Evolutionary conservation across 1,140 invertebrate species (phyloP).

Genomic region (Drosophila sturtevanti): DNA sequence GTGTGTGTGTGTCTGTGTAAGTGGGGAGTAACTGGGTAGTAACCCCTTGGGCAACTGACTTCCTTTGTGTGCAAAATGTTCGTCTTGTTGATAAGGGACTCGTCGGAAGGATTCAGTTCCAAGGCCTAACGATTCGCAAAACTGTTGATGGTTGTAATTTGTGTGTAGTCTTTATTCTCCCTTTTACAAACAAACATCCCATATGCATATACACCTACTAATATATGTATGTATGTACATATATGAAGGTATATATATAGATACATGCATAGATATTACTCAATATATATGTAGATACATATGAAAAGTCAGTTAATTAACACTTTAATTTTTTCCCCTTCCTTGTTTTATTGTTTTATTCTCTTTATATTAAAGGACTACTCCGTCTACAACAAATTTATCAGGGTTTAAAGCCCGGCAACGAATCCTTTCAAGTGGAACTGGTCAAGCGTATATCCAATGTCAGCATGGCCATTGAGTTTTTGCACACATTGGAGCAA

Average conservation of each 20-base stretch:
- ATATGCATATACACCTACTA: neutral
- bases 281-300: constrained; percentile 8
- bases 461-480: constrained; percentile 90
- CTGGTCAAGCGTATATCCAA: constrained; percentile 91
- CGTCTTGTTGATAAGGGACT: constrained; percentile 52
- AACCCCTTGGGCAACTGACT: constrained; percentile 31
- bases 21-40: neutral
- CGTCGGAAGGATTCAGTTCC: constrained; percentile 4
- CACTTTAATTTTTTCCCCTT: constrained; percentile 1
- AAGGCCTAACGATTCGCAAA: constrained; percentile 58
- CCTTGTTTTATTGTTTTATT: neutral
- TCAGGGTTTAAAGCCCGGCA: constrained; percentile 90
- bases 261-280: neutral
- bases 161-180: constrained; percentile 27
- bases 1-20: neutral
- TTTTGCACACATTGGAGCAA: constrained; percentile 89
- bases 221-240: constrained; percentile 8
- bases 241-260: neutral
- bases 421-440: constrained; percentile 92
- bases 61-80: constrained; percentile 41
- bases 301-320: constrained; percentile 61
- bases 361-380: constrained; percentile 86
- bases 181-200: neutral
- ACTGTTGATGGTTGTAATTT: constrained; percentile 67
- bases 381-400: constrained; percentile 94